Evolutionary conservation across 2,113 vertebrate genomes (phyloP).

Genomic region (Phalacrocorax brasilianus): DNA sequence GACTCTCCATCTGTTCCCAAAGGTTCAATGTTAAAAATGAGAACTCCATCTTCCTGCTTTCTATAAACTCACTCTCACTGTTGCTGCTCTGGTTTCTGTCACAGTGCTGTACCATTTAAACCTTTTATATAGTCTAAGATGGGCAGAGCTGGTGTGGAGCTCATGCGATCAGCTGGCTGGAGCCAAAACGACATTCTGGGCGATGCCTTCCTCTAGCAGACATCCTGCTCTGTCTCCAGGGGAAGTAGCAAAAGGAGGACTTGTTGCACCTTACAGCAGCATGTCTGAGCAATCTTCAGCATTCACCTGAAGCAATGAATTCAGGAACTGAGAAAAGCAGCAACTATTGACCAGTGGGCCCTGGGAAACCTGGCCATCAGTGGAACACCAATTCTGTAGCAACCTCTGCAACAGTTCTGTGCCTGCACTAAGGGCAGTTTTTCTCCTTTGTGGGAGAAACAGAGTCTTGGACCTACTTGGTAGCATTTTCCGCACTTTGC

Average conservation of each 20-base stretch:
- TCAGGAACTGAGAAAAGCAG: background rate
- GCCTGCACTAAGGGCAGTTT: background rate
- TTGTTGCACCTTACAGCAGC: background rate
- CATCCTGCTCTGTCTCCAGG: background rate
- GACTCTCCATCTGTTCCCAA: slow-evolving; percentile 41
- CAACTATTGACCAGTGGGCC: background rate
- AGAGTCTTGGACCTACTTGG: background rate
- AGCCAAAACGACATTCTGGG: background rate
- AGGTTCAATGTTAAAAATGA: slow-evolving; percentile 13
- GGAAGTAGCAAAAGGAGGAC: background rate
- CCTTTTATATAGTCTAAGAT: background rate
- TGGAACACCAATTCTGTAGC: background rate
- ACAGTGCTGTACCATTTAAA: background rate
- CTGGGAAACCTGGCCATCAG: background rate
- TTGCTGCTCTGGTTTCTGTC: background rate
- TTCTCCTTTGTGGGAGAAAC: background rate
- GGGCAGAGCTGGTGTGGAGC: background rate
- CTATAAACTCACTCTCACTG: background rate
- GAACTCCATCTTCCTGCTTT: background rate
- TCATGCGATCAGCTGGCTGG: background rate
- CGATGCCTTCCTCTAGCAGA: background rate
- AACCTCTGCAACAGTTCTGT: background rate
- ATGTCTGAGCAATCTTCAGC: background rate
- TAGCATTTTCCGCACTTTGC: background rate
- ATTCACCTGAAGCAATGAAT: background rate